Evolutionary conservation across 2,888 invertebrate species (phyloP), one percentile per base, ranked within the genome.

Genomic region (Ophion obscuratus): DNA sequence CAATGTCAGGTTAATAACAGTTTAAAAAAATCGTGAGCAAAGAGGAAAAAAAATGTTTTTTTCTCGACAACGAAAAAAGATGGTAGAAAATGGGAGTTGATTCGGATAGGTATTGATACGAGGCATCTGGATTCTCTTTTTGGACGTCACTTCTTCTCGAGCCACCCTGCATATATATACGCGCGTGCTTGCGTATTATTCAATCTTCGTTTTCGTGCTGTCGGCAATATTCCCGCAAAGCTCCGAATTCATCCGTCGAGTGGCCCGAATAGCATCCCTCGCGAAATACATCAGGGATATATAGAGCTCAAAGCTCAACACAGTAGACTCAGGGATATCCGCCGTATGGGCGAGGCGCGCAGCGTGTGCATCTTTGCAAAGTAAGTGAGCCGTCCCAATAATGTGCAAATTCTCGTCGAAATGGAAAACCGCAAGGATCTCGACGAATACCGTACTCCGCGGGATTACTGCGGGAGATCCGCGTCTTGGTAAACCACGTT

Each of bases 401-500:
- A 68, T 68, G 68, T 70, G 70, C 64, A 73, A 73, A 73, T 80
- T 73, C 80, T 73, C 57, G 40, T 73, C 64, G 73, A 66, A 73
- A 57, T 66, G 80, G 73, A 71, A 73, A 73, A 57, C 71, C 80
- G 66, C 71, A 66, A 61, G 59, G 57, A 36, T 61, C 71, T 31
- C 20, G 20, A 44, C 57, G 47, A 61, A 14, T 68, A 59, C 78
- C n/a, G n/a, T 40, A 10, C 40, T 27, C 14, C 20, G 20, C 17
- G n/a, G 57, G 78, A 78, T 78, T 78, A 59, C 59, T 31, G 70
- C 7, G 62, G 53, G 71, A 62, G 71, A 73, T 40, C 53, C 73
- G 61, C 75, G 61, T 61, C 76, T 81, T 40, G 81, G 81, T 81
- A 64, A 68, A 76, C 81, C 81, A 57, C 75, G 75, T 70, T 70